Evolutionary conservation across 2,888 invertebrate species (phyloP), one percentile per base, ranked within the genome.

Genomic region (Mythimna ferrago): DNA sequence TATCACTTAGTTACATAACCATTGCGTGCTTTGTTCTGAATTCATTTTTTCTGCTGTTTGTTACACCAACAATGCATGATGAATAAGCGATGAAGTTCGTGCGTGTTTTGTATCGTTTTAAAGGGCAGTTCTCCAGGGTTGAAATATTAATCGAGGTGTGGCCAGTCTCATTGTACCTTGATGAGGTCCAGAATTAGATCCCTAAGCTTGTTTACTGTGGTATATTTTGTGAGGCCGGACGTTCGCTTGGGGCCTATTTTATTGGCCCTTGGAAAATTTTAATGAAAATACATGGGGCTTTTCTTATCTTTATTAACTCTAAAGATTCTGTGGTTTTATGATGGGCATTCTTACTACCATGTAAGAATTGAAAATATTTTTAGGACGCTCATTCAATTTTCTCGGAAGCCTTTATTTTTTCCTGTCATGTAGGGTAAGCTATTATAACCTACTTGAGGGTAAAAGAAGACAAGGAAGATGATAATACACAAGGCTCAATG

Each of bases 101-200:
- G 32, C 32, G 56, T 53, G 57, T 74, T 72, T 76, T 71, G 75
- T 78, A 74, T 44, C 35, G 64, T 73, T 73, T 61, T 58, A 77
- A 73, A 72, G 54, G 81, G 84, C 80, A 84, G 83, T 83, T 86
- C 80, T 78, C 78, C 32, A 73, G 69, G 78, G 80, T 73, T 90
- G 70, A 89, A 90, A 90, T 89, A 88, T 90, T 89, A 88, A 89
- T 85, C 82, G 86, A 83, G 86, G 82, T 76, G 82, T 82, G 86
- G 83, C 73, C 73, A 64, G 57, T 35, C 73, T 64, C 78, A 80
- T 80, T 87, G 82, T 87, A 79, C 84, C 87, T 85, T 89, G 88
- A 89, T 86, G 89, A 89, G 83, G 64, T 81, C 76, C 84, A 78
- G 87, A 90, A 90, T 91, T 90, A 90, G 87, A 89, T 88, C 82